Conservation (phyloP, 2,113 vertebrate genomes). For the Myodes glareolus region DNA sequence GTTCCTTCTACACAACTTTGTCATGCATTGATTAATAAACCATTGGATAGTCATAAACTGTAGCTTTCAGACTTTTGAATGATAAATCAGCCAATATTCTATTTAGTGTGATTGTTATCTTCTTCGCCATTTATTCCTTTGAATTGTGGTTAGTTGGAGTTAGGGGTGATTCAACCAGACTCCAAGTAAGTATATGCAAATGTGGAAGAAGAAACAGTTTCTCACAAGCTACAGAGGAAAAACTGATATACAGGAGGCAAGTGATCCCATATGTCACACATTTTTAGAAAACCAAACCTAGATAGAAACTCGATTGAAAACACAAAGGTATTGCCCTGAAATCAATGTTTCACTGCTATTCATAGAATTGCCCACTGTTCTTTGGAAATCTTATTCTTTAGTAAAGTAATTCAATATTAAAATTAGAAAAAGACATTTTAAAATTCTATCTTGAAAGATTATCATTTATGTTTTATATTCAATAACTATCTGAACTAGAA, state of each 20-base stretch:
- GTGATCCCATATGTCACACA: neutral
- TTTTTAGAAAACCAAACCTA: neutral
- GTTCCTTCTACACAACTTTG: too few species aligned
- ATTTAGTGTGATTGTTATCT: neutral
- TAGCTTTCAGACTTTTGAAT: neutral
- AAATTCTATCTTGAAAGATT: neutral
- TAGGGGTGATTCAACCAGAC: neutral
- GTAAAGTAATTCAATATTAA: neutral
- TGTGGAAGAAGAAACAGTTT: neutral
- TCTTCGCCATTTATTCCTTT: neutral
- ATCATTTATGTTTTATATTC: neutral
- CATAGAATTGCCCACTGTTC: neutral
- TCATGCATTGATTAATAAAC: neutral
- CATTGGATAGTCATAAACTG: neutral
- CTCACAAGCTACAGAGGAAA: neutral
- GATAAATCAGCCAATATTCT: neutral
- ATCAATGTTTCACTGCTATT: neutral
- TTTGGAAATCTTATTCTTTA: neutral
- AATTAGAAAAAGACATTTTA: neutral
- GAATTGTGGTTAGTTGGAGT: neutral
- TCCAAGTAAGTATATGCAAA: neutral
- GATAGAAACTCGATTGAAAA: neutral
- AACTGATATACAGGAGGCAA: neutral
- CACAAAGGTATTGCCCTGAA: neutral
- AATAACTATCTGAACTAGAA: neutral